phyloP scores from a whole-genome alignment of 2,797 vertebrate species.

The Falco berigora region DNA sequence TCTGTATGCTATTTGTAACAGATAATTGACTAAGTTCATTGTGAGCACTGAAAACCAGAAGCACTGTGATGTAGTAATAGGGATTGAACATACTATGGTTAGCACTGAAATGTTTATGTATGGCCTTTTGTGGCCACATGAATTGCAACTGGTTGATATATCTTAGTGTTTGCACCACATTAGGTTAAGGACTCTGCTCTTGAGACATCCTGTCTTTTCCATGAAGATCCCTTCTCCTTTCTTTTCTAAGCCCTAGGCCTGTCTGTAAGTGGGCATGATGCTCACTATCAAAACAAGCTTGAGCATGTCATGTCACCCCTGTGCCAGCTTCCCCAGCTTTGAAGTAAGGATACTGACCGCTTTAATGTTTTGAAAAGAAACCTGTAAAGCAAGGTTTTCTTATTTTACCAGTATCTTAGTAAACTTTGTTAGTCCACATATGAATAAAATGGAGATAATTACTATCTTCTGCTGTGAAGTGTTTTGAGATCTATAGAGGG shows the following conservation, averaged over 20 bases:
- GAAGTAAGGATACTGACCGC: background rate
- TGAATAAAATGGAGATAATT: background rate
- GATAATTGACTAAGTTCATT: background rate
- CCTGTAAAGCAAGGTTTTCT: background rate
- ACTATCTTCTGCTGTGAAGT: background rate
- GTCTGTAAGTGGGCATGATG: background rate
- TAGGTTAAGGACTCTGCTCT: background rate
- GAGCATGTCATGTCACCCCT: background rate
- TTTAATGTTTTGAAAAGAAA: background rate
- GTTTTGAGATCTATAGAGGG: background rate
- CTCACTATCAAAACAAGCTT: background rate
- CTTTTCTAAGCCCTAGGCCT: background rate
- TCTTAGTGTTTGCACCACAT: background rate
- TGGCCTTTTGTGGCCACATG: background rate
- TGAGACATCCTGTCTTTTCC: background rate
- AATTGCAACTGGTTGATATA: background rate
- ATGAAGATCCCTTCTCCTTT: background rate
- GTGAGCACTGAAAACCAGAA: background rate
- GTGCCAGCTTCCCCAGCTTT: background rate
- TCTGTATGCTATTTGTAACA: conserved; percentile 5
- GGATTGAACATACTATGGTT: background rate
- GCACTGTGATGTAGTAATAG: background rate
- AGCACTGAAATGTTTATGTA: background rate
- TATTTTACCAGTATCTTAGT: background rate
- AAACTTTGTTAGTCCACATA: background rate